phyloP scores from a whole-genome alignment of 2,797 vertebrate species.

The Taenioides sp. region DNA sequence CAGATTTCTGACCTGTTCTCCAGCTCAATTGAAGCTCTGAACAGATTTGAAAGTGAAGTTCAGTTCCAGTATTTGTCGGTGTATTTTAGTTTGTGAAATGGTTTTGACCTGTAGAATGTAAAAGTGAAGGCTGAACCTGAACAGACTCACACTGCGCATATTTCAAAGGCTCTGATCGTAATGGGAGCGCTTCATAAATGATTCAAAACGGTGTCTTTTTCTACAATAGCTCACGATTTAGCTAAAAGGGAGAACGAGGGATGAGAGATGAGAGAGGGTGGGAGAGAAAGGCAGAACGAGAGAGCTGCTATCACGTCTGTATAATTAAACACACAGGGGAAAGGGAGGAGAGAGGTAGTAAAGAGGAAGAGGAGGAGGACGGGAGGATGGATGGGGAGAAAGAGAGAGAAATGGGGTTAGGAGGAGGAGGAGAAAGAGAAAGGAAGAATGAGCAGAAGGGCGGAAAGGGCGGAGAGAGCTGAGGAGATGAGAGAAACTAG shows the following conservation, averaged over 20 bases:
- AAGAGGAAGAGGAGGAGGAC: too few species aligned
- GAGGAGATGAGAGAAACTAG: neutral
- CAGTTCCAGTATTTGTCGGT: neutral
- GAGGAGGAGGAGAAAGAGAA: neutral
- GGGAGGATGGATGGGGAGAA: too few species aligned
- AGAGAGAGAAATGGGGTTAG: too few species aligned
- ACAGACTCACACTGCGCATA: neutral
- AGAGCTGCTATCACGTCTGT: neutral
- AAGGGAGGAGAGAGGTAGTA: too few species aligned
- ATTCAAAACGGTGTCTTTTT: neutral
- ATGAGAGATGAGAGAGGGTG: neutral
- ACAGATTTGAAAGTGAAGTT: too few species aligned
- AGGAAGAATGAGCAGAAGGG: neutral
- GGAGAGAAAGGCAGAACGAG: neutral
- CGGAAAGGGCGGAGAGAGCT: neutral
- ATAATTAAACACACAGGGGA: too few species aligned
- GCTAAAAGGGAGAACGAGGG: neutral
- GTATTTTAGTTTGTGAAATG: neutral
- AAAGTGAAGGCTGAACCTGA: neutral
- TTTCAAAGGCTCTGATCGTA: conserved; percentile 8
- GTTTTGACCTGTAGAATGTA: neutral
- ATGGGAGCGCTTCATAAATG: conserved; percentile 15
- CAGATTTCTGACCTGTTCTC: too few species aligned
- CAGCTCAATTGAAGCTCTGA: too few species aligned
- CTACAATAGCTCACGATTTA: neutral